Evolutionary conservation across 2,888 invertebrate species (phyloP), one percentile per base, ranked within the genome.

Genomic region (Phortica magna): DNA sequence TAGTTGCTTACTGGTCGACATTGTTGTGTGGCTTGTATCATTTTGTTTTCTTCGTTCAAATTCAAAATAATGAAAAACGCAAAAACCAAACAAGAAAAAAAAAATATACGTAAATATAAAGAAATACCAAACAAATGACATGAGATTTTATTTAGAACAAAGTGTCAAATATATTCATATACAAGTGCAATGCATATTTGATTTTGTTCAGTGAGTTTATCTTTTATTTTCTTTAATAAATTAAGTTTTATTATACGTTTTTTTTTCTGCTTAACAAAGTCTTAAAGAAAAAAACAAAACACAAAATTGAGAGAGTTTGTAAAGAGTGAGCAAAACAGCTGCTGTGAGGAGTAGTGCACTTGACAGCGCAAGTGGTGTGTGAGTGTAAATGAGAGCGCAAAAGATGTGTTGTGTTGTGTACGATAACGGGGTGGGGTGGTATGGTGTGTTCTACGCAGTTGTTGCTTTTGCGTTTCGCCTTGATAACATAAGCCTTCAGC

Each of bases 91-190:
- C 14, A 10, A 65, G 31, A 65, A 19, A 39, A 14, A 19, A 65
- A 31, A 14, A 71, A 55, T 17, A 71, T 53, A 9, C 41, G 72
- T 77, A 76, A 41, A 59, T 74, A 59, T 22, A 61, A 59, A 59
- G 12, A 59, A 59, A 59, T 64, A 31, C 31, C 39, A 64, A 31
- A 64, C 7, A 64, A 64, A 64, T 64, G 64, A 64, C 39, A 64
- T 31, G 31, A 64, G 10, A 39, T 64, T 64, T 64, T 39, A 64
- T 64, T 64, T 64, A 64, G 39, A 64, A 64, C 7, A 64, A 31
- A 31, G 64, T 14, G 39, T 22, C 6, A 64, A 31, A 31, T 64
- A 4, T 31, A 31, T 64, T 39, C 39, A 64, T 14, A 31, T 31
- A 31, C 39, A 64, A 31, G 31, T 64, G 64, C 19, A 64, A 19